phyloP scores from a whole-genome alignment of 2,797 vertebrate genomes.

The Artibeus jamaicensis region DNA sequence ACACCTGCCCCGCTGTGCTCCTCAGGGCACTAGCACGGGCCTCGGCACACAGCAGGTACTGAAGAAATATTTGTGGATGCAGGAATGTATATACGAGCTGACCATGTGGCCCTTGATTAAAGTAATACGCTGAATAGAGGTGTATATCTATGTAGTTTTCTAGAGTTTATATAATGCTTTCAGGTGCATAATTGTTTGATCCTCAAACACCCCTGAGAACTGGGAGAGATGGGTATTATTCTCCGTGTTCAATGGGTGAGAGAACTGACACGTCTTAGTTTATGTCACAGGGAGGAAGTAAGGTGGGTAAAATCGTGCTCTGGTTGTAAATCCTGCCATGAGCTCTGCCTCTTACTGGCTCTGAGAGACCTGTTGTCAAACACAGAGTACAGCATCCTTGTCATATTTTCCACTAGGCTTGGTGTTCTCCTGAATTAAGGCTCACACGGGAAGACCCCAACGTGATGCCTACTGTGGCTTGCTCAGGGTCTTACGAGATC shows the following conservation, averaged over 20 bases:
- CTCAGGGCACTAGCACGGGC: neutral
- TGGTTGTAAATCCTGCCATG: neutral
- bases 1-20: neutral
- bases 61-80: neutral
- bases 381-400: accelerated
- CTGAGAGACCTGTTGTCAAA: neutral
- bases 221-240: neutral
- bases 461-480: neutral
- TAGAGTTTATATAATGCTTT: neutral
- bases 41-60: neutral
- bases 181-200: neutral
- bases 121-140: neutral
- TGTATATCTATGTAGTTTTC: neutral
- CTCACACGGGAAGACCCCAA: too few relatives aligned
- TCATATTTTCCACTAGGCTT: neutral
- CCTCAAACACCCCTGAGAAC: neutral
- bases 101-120: neutral
- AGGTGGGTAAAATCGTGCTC: neutral
- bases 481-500: neutral
- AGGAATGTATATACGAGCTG: neutral
- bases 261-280: neutral
- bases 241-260: neutral
- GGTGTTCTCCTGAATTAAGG: neutral
- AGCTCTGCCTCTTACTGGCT: neutral
- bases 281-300: neutral